Percentiles rank a stretch among this genome's conserved stretches.
Conservation (phyloP, 2,888 invertebrate species). For the Aporophyla lueneburgensis region DNA sequence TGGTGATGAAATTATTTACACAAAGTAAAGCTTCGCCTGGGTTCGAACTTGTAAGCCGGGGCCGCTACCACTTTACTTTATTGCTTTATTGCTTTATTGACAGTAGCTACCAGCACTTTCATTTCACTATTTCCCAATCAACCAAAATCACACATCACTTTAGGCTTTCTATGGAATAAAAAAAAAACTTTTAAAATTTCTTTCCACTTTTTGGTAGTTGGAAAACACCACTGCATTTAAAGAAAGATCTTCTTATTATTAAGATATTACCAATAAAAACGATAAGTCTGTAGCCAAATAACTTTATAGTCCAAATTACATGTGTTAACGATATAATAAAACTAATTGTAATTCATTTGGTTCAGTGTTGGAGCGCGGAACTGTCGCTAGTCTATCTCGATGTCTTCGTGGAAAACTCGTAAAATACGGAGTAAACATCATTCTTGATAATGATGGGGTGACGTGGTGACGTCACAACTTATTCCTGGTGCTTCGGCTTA, state of each 20-base stretch:
- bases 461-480: constrained; percentile 32
- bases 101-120: no score
- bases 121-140: no score
- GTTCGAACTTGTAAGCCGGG: no score
- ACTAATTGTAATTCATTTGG: constrained; percentile 55
- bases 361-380: constrained; percentile 27
- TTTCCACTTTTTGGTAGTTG: not conserved
- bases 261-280: constrained; percentile 23
- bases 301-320: constrained; percentile 54
- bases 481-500: constrained; percentile 23
- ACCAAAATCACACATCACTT: no score
- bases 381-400: constrained; percentile 39
- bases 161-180: not conserved
- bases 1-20: no score
- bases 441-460: constrained; percentile 43
- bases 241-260: constrained; percentile 22
- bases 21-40: no score
- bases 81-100: no score
- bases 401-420: constrained; percentile 53
- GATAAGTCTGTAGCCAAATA: constrained; percentile 29
- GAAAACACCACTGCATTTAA: not conserved
- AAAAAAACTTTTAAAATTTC: not conserved
- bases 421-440: constrained; percentile 51
- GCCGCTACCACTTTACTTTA: no score
- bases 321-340: constrained; percentile 58